phyloP scores from a whole-genome alignment of 2,113 vertebrate species.

The Nothoprocta perdicaria region DNA sequence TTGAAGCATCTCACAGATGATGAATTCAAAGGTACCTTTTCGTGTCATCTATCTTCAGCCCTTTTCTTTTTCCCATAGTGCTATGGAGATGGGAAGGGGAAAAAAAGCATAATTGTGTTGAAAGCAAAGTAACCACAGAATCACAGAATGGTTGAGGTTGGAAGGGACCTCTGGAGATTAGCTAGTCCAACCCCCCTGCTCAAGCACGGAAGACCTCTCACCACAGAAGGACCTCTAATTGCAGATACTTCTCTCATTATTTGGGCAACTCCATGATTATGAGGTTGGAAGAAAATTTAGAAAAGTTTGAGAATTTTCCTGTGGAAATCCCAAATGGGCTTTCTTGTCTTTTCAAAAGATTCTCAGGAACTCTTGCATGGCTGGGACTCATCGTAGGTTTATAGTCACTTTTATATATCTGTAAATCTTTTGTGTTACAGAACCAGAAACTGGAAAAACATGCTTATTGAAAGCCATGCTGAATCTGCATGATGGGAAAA shows the following conservation, averaged over 20 bases:
- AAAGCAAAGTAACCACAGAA: not conserved
- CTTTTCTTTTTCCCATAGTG: not conserved
- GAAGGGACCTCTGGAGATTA: not conserved
- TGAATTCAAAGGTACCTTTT: slow-evolving; percentile 86
- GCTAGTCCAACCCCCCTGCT: too few relatives aligned
- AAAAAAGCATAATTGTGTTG: not conserved
- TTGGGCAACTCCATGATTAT: not conserved
- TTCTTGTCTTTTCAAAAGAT: slow-evolving; percentile 1
- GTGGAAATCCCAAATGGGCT: not conserved
- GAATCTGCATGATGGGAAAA: slow-evolving; percentile 86
- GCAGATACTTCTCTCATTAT: not conserved
- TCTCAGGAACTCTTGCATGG: not conserved
- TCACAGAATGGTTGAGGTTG: too few relatives aligned
- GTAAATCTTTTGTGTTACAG: slow-evolving; percentile 67
- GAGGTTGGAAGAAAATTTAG: not conserved
- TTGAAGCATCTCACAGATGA: slow-evolving; percentile 87
- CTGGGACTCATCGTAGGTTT: not conserved
- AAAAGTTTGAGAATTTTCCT: not conserved
- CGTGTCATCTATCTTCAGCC: not conserved
- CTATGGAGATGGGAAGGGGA: not conserved
- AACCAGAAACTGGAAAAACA: slow-evolving; percentile 90
- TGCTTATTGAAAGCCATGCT: slow-evolving; percentile 93
- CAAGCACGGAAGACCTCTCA: too few relatives aligned
- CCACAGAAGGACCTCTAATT: not conserved
- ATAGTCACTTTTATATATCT: not conserved